Evolutionary conservation across 2,888 invertebrate genomes (phyloP).

Genomic region (Sminthurinus aureus): DNA sequence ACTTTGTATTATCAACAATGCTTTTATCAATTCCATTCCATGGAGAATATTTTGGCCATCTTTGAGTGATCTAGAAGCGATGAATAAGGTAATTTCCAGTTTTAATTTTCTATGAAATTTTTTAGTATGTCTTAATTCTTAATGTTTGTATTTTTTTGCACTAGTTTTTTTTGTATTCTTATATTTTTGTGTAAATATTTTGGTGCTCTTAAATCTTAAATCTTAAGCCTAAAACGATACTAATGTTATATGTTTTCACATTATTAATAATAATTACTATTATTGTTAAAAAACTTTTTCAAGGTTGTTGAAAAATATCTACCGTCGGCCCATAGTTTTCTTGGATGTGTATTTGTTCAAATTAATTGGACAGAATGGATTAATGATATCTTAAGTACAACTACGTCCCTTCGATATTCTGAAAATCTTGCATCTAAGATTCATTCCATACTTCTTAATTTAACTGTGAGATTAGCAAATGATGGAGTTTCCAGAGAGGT

Average conservation of each 20-base stretch:
- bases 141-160: background rate
- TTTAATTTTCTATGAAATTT: slow-evolving; percentile 19
- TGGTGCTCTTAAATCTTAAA: too few relatives aligned
- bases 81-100: slow-evolving; percentile 69
- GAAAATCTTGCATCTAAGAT: slow-evolving; percentile 65
- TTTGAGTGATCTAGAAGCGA: slow-evolving; percentile 72
- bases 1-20: slow-evolving; percentile 71
- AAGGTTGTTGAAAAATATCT: slow-evolving; percentile 72
- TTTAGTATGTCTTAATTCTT: slow-evolving; percentile 10
- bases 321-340: slow-evolving; percentile 75
- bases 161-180: too few relatives aligned
- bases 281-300: too few relatives aligned
- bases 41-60: slow-evolving; percentile 78
- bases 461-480: slow-evolving; percentile 76
- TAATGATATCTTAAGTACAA: slow-evolving; percentile 62
- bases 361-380: slow-evolving; percentile 74
- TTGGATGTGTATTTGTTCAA: slow-evolving; percentile 74
- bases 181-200: too few relatives aligned
- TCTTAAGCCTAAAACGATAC: too few relatives aligned
- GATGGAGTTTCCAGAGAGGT: slow-evolving; percentile 75
- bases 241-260: too few relatives aligned
- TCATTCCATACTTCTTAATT: slow-evolving; percentile 72
- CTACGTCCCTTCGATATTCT: slow-evolving; percentile 63
- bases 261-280: too few relatives aligned
- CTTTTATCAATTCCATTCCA: slow-evolving; percentile 70